Evolutionary conservation across 1,140 invertebrate species (phyloP), one percentile per base, ranked within the genome.

Genomic region (Teleogryllus occipitalis): DNA sequence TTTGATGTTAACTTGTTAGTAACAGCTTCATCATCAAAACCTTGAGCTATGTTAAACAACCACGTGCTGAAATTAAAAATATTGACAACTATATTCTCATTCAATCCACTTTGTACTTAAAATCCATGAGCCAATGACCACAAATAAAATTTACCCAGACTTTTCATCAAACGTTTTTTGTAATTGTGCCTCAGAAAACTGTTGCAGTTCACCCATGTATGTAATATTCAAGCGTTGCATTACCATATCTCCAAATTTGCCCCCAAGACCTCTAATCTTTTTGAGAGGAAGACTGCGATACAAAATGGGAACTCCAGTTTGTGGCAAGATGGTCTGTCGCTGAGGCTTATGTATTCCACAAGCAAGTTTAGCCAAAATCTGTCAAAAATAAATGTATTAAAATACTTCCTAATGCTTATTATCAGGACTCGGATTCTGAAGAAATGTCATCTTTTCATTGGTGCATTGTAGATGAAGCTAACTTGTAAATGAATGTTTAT

Each of bases 341-440:
- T 98, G 97, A 0, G 97, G 97, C 86, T 98, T 98, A 84, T 98
- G 95, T 80, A 98, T 88, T 12, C 96, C 96, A 89, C 96, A 97
- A 0, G 93, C 94, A 46, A 99, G 86, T 88, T 99, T 99, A 0
- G 96, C 94, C 80, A 99, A 86, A 84, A 93, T 91, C 92, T 93
- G 78, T 39, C 27, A 39, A 76, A 84, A 82, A 65, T 65, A 65
- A 65, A 14, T 65, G 54, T 3, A 65, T 39, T 39, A 39, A 39
- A 39, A 39, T 39, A 39, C 27, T 39, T 39, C n/a, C n/a, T n/a
- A n/a, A n/a, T n/a, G n/a, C n/a, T n/a, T n/a, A n/a, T n/a, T n/a
- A n/a, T n/a, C n/a, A n/a, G n/a, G n/a, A n/a, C n/a, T n/a, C n/a
- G n/a, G n/a, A n/a, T n/a, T n/a, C n/a, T n/a, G n/a, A n/a, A n/a